Conservation (phyloP, 92 coral and sea anemone genomes). For the Phenganax marumi region DNA sequence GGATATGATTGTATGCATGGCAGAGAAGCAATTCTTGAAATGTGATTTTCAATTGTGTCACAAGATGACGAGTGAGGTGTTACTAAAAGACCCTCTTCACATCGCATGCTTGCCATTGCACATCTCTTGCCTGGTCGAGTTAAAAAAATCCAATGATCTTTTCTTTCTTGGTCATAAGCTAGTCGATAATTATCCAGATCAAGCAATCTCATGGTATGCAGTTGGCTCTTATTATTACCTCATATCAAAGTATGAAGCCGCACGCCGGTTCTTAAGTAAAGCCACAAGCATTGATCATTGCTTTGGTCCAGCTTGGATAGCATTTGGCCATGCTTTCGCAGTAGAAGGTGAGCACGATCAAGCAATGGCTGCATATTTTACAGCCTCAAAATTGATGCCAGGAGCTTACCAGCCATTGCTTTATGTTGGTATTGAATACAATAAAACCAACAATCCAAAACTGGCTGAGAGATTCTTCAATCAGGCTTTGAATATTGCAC, state of each 20-base stretch:
- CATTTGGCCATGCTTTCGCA: conserved; percentile 98
- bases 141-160: conserved; percentile 86
- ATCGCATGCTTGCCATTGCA: conserved; percentile 88
- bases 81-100: conserved; percentile 82
- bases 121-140: conserved; percentile 89
- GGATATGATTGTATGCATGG: conserved; percentile 84
- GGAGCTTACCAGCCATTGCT: conserved; percentile 87
- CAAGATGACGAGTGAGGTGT: conserved; percentile 76
- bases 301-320: conserved; percentile 99
- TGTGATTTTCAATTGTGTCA: conserved; percentile 71
- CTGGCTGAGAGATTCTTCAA: conserved; percentile 89
- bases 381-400: conserved; percentile 96
- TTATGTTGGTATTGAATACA: conserved; percentile 92
- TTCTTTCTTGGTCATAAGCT: conserved; percentile 89
- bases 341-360: conserved; percentile 99
- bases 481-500: conserved; percentile 79
- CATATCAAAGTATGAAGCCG: conserved; percentile 91
- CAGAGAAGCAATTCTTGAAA: conserved; percentile 90
- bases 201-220: conserved; percentile 98
- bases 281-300: conserved; percentile 80
- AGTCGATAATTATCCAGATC: conserved; percentile 94
- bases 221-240: conserved; percentile 94
- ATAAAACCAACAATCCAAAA: conserved; percentile 88
- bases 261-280: conserved; percentile 92
- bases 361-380: conserved; percentile 98